Conservation (phyloP, 2,888 invertebrate genomes). For the Andrena hattorfiana region DNA sequence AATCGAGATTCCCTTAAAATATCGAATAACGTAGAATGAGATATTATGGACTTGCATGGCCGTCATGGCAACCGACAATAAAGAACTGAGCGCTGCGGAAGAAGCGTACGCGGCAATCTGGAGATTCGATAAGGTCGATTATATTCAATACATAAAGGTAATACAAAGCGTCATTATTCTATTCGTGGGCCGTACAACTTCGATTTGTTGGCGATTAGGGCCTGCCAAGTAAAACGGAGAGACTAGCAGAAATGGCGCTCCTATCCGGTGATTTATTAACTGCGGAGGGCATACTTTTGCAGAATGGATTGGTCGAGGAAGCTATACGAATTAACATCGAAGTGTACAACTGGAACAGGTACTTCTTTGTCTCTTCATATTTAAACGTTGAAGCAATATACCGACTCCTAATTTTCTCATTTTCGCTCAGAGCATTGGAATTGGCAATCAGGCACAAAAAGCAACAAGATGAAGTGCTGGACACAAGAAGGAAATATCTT, state of each 20-base stretch:
- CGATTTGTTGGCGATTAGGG: slow-evolving; percentile 79
- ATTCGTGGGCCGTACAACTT: background rate
- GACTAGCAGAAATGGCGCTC: slow-evolving; percentile 89
- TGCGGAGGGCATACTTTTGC: slow-evolving; percentile 90
- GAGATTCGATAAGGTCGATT: slow-evolving; percentile 94
- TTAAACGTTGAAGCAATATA: slow-evolving; percentile 17
- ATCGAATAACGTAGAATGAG: slow-evolving; percentile 84
- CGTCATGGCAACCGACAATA: slow-evolving; percentile 94
- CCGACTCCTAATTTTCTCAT: background rate
- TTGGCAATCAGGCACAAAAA: slow-evolving; percentile 90
- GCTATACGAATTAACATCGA: slow-evolving; percentile 91
- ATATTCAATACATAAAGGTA: slow-evolving; percentile 93
- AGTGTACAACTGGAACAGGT: slow-evolving; percentile 92
- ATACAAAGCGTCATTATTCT: slow-evolving; percentile 19
- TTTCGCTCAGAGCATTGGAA: slow-evolving; percentile 88
- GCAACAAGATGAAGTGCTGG: slow-evolving; percentile 90
- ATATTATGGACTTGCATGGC: slow-evolving; percentile 98
- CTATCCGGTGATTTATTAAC: slow-evolving; percentile 89
- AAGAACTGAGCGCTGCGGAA: slow-evolving; percentile 95
- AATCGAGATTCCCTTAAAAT: background rate
- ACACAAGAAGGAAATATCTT: slow-evolving; percentile 88
- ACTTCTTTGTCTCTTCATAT: slow-evolving; percentile 40
- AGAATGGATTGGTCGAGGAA: slow-evolving; percentile 89
- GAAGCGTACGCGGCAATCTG: slow-evolving; percentile 97
- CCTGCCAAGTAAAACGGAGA: slow-evolving; percentile 86